These are phyloP conservation scores for Elysia crispata DNA, from an alignment of 2,888 invertebrate genomes.

Conservation along the genomic window DNA sequence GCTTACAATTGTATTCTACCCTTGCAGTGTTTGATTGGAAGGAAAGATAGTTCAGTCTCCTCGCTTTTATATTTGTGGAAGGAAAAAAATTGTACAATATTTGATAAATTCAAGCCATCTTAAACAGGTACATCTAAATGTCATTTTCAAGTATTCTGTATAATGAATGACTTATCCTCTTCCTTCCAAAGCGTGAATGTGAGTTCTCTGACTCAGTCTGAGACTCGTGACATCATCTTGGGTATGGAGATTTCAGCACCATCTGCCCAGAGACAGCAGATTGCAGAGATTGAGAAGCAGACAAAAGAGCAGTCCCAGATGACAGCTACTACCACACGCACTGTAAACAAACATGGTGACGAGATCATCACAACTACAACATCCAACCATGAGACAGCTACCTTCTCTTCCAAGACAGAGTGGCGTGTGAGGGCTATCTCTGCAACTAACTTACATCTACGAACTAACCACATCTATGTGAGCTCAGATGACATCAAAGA, in stretches of 20 bases:
- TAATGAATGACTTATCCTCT: not conserved
- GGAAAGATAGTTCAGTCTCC: too few relatives aligned
- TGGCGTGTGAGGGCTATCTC: slow-evolving; percentile 98
- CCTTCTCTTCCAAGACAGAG: slow-evolving; percentile 98
- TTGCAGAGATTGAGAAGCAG: slow-evolving; percentile 99
- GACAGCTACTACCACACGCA: slow-evolving; percentile 98
- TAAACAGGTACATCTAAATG: too few relatives aligned
- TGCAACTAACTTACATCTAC: slow-evolving; percentile 95
- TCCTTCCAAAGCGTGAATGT: slow-evolving; percentile 89
- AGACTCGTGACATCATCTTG: slow-evolving; percentile 98
- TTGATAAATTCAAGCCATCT: too few relatives aligned
- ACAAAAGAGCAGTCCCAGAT: slow-evolving; percentile 98
- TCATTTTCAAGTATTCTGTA: too few relatives aligned
- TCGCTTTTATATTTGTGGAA: too few relatives aligned
- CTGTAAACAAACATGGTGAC: slow-evolving; percentile 99
- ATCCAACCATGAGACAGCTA: slow-evolving; percentile 97
- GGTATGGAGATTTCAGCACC: slow-evolving; percentile 99
- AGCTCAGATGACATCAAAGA: slow-evolving; percentile 99
- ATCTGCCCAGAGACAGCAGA: slow-evolving; percentile 98
- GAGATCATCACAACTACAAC: slow-evolving; percentile 99
- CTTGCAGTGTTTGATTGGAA: too few relatives aligned
- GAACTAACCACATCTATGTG: slow-evolving; percentile 99
- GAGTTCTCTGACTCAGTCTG: slow-evolving; percentile 98
- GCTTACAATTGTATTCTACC: too few relatives aligned
- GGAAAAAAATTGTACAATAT: too few relatives aligned